These are phyloP conservation scores for Phalangium opilio DNA, from an alignment of 2,888 invertebrate species.

Conservation along the genomic window DNA sequence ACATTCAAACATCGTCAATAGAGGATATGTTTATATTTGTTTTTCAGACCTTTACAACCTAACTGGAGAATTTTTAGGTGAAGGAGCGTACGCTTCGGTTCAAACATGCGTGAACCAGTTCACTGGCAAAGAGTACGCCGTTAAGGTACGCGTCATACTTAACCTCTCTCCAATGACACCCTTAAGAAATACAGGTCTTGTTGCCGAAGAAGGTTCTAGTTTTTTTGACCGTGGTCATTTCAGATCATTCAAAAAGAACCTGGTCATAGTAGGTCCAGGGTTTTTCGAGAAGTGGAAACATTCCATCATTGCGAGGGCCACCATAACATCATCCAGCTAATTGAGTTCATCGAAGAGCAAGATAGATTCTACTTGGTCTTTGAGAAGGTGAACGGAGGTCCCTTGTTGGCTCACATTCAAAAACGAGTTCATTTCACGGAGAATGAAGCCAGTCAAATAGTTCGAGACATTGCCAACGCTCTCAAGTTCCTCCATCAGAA, in stretches of 20 bases:
- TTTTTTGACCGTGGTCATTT: conserved; percentile 7
- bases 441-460: conserved; percentile 84
- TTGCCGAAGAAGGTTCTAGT: no score
- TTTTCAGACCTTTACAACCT: conserved; percentile 74
- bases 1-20: no score
- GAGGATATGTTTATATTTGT: no score
- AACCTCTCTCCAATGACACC: no score
- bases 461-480: conserved; percentile 84
- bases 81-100: conserved; percentile 92
- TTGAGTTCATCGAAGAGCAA: conserved; percentile 93
- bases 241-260: conserved; percentile 75
- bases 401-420: conserved; percentile 81
- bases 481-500: conserved; percentile 89
- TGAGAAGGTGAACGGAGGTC: conserved; percentile 85
- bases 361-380: conserved; percentile 85
- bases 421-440: conserved; percentile 86
- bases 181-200: no score
- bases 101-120: conserved; percentile 81
- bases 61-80: conserved; percentile 87
- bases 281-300: conserved; percentile 96
- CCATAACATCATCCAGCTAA: conserved; percentile 91
- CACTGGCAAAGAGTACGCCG: conserved; percentile 87
- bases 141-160: conserved; percentile 43
- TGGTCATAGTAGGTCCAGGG: conserved; percentile 80
- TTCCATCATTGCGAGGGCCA: conserved; percentile 97